These are phyloP conservation scores for Formica selysi DNA, from an alignment of 1,140 invertebrate genomes.

Conservation along the genomic window DNA sequence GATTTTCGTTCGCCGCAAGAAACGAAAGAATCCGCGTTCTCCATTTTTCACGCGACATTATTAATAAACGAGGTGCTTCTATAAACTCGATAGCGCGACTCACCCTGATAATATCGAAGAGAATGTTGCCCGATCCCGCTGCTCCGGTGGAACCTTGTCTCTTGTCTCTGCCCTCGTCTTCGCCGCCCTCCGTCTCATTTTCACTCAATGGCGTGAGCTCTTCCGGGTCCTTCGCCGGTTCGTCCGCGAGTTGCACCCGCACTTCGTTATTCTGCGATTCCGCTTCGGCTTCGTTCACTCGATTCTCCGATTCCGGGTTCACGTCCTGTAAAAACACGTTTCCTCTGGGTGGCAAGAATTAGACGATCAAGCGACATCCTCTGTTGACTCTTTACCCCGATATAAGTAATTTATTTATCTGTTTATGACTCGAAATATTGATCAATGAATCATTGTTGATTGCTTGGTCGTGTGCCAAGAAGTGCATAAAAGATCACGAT, in stretches of 20 bases:
- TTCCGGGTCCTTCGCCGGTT: conserved; percentile 85
- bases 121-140: conserved; percentile 92
- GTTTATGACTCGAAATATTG: background rate
- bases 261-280: conserved; percentile 89
- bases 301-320: conserved; percentile 85
- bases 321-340: conserved; percentile 79
- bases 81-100: conserved; percentile 81
- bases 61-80: background rate
- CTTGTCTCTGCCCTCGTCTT: conserved; percentile 93
- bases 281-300: conserved; percentile 83
- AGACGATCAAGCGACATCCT: background rate
- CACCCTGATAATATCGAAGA: conserved; percentile 95
- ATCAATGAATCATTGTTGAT: background rate
- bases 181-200: conserved; percentile 88
- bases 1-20: background rate
- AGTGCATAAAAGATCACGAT: conserved; percentile 37
- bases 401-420: background rate
- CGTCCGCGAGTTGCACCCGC: conserved; percentile 88
- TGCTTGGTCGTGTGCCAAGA: background rate
- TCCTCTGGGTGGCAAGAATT: conserved; percentile 30
- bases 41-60: conserved; percentile 37
- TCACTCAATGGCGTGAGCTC: conserved; percentile 88
- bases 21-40: background rate
- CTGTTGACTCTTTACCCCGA: background rate
- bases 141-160: conserved; percentile 86